Percentiles rank a stretch among this genome's conserved stretches.
Evolutionary conservation across 1,140 invertebrate species (phyloP).

Genomic region (Camponotus floridanus): DNA sequence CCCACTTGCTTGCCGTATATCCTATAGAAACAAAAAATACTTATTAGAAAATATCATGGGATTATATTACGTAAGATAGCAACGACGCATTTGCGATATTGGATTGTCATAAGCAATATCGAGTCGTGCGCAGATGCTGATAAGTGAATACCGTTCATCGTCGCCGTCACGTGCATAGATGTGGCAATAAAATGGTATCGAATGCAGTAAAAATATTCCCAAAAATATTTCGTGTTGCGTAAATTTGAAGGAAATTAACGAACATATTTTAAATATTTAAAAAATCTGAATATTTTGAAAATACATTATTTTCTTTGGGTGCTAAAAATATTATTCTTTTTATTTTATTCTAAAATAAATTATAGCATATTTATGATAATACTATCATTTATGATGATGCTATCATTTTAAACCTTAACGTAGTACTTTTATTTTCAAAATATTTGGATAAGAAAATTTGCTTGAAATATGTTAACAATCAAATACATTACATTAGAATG

Average conservation of each 20-base stretch:
- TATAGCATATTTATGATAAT: background rate
- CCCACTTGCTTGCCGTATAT: background rate
- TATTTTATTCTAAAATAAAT: background rate
- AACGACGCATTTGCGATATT: constrained; percentile 7
- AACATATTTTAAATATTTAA: background rate
- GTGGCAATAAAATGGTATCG: constrained; percentile 25
- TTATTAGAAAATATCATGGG: background rate
- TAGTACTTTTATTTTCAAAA: background rate
- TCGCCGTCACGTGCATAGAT: constrained; percentile 14
- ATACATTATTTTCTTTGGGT: constrained; percentile 7
- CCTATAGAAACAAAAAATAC: background rate
- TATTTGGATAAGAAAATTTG: constrained; percentile 1
- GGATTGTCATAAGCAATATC: constrained; percentile 42
- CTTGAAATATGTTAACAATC: constrained; percentile 1
- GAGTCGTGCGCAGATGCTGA: constrained; percentile 59
- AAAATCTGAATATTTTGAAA: constrained; percentile 19
- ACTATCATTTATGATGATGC: background rate
- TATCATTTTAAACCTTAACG: background rate
- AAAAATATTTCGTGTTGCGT: background rate
- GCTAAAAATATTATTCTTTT: background rate
- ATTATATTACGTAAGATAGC: constrained; percentile 26
- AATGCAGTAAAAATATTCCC: background rate
- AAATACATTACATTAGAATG: background rate
- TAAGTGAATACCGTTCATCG: constrained; percentile 42
- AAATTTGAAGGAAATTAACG: background rate